A percentile compares a stretch with the other conserved stretches of the same genome.
phyloP scores from a whole-genome alignment of 2,888 invertebrate species.

The Stictocephala bisonia region DNA sequence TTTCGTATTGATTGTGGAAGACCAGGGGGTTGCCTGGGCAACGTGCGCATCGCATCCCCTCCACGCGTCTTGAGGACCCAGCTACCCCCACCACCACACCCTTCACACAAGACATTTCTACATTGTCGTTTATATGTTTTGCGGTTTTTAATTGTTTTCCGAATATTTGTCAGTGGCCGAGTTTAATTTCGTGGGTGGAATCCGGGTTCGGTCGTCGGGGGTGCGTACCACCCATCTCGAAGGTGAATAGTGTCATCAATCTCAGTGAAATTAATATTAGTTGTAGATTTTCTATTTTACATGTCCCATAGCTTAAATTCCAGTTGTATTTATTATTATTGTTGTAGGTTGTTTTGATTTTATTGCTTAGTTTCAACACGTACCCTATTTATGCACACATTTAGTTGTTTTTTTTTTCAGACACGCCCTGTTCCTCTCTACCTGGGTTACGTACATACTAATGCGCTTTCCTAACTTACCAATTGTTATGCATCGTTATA shows the following conservation, averaged over 20 bases:
- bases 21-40: constrained; percentile 18
- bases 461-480: no score
- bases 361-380: no score
- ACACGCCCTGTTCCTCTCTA: no score
- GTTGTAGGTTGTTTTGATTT: no score
- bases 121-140: constrained; percentile 37
- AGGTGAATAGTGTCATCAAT: constrained; percentile 17
- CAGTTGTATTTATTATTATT: no score
- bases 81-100: constrained; percentile 5
- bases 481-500: no score
- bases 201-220: not conserved
- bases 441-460: no score
- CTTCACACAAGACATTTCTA: constrained; percentile 35
- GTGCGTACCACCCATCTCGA: not conserved
- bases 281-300: not conserved
- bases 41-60: constrained; percentile 30
- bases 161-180: constrained; percentile 2
- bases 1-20: not conserved
- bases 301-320: not conserved
- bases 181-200: no score
- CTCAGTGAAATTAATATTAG: not conserved
- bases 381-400: no score
- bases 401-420: no score
- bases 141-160: constrained; percentile 39
- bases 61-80: constrained; percentile 3